Percentiles rank a stretch among this genome's conserved stretches.
Evolutionary conservation across 2,797 vertebrate genomes (phyloP).

Genomic region (Acipenser oxyrinchus): DNA sequence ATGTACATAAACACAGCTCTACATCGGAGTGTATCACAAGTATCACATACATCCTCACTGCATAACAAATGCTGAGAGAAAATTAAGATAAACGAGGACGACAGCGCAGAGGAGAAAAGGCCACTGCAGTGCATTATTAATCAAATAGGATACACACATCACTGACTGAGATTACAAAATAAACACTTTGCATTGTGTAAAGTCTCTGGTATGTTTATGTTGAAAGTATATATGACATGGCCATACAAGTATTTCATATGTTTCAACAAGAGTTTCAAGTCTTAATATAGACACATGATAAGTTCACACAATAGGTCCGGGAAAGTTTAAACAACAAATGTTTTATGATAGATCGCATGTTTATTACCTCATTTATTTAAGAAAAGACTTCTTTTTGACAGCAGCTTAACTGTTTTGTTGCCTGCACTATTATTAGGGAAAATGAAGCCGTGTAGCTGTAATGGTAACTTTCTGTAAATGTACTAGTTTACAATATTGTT

Average conservation of each 20-base stretch:
- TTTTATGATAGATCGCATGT: background rate
- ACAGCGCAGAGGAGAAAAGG: background rate
- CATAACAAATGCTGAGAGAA: background rate
- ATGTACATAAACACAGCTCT: too few relatives aligned
- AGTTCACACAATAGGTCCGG: background rate
- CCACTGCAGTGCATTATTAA: background rate
- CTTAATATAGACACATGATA: conserved; percentile 1
- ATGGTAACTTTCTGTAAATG: too few relatives aligned
- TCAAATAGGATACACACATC: background rate
- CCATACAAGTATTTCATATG: conserved; percentile 1
- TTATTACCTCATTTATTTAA: too few relatives aligned
- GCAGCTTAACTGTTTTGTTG: too few relatives aligned
- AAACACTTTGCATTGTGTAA: conserved; percentile 3
- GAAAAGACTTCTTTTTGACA: too few relatives aligned
- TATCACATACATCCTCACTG: background rate
- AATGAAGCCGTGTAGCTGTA: too few relatives aligned
- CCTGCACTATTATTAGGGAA: too few relatives aligned
- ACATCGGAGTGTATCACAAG: background rate
- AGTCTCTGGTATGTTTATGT: conserved; percentile 1
- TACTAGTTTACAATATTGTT: too few relatives aligned
- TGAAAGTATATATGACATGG: background rate
- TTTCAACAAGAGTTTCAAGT: conserved; percentile 3
- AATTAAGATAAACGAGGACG: background rate
- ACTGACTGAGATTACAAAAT: background rate
- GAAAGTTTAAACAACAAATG: conserved; percentile 1